These are phyloP conservation scores for Otolemur crassicaudatus DNA, from an alignment of 2,797 vertebrate genomes.

Conservation along the genomic window DNA sequence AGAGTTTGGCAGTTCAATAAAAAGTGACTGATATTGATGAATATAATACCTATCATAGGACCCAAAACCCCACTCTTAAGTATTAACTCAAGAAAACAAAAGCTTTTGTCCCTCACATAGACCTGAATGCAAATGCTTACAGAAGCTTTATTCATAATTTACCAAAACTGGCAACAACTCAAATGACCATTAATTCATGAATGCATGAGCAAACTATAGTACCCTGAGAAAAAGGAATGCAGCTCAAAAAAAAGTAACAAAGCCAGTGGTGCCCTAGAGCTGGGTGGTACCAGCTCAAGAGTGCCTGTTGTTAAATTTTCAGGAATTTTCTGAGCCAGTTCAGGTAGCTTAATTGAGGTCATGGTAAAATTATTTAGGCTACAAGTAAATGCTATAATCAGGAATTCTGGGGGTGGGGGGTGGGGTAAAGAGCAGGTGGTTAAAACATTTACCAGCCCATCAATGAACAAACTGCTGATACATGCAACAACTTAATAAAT, in stretches of 20 bases:
- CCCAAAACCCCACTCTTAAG: neutral
- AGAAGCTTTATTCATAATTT: neutral
- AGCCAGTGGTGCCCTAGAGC: neutral
- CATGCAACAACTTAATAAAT: neutral
- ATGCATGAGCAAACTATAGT: neutral
- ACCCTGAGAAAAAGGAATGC: neutral
- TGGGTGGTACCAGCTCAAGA: neutral
- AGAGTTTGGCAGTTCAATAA: neutral
- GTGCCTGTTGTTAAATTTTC: neutral
- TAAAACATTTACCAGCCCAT: constrained; percentile 5
- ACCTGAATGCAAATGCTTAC: neutral
- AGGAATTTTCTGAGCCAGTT: neutral
- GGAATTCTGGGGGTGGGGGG: neutral
- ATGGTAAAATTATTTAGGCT: neutral
- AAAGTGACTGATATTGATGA: neutral
- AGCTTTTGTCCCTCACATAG: neutral
- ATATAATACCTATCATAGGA: neutral
- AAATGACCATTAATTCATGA: neutral
- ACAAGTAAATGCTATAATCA: neutral
- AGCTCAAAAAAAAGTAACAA: neutral
- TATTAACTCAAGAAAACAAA: constrained; percentile 40
- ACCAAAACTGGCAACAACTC: constrained; percentile 17
- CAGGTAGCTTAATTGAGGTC: constrained; percentile 15
- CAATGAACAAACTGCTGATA: neutral
- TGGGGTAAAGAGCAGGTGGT: neutral